Evolutionary conservation across 2,113 vertebrate genomes (phyloP).

Genomic region (Oreocharis arfaki): DNA sequence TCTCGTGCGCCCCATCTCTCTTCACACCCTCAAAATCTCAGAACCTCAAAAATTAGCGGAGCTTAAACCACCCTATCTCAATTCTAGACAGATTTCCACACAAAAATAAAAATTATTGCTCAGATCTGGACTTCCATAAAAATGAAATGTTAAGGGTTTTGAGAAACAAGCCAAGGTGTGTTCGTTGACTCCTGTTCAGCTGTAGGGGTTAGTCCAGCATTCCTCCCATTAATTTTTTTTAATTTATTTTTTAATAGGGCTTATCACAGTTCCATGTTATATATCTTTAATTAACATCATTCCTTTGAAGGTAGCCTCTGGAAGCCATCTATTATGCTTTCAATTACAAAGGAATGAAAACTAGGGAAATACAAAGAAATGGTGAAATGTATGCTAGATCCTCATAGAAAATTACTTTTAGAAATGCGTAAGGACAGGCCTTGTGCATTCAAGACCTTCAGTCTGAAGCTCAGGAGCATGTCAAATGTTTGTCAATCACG

Average conservation of each 20-base stretch:
- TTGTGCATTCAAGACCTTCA: background rate
- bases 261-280: background rate
- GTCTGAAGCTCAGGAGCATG: background rate
- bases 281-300: background rate
- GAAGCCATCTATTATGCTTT: background rate
- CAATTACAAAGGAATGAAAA: background rate
- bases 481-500: background rate
- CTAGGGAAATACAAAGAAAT: background rate
- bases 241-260: background rate
- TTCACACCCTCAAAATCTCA: background rate
- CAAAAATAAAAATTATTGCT: background rate
- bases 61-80: background rate
- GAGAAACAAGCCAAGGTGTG: background rate
- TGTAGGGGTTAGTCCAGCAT: background rate
- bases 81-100: rapidly evolving
- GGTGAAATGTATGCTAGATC: background rate
- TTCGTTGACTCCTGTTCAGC: background rate
- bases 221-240: background rate
- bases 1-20: rapidly evolving
- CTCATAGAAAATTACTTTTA: background rate
- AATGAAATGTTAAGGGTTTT: background rate
- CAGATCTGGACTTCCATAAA: background rate
- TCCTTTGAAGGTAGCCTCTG: background rate
- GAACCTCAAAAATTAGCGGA: background rate
- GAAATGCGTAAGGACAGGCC: background rate